Percentiles rank a stretch among this genome's conserved stretches.
Conservation (phyloP, 2,113 vertebrate species). For the Epinephelus fuscoguttatus region DNA sequence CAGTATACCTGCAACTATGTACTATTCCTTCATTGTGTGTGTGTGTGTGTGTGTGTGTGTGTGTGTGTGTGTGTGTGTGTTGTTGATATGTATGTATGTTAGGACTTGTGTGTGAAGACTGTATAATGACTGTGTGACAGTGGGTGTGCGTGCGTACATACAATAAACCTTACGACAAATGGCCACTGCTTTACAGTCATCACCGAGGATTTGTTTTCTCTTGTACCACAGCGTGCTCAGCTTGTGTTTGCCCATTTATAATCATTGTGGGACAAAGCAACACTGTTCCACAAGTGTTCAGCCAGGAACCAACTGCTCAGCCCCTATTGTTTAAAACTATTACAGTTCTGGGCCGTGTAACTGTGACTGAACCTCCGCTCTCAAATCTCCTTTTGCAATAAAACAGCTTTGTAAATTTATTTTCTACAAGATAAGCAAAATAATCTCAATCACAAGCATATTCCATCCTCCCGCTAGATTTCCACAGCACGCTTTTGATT, state of each 20-base stretch:
- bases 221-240: background rate
- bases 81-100: background rate
- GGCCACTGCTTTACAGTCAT: background rate
- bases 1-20: too few relatives aligned
- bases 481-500: conserved; percentile 75
- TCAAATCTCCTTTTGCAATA: conserved; percentile 40
- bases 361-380: conserved; percentile 34
- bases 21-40: too few relatives aligned
- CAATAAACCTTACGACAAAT: background rate
- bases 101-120: background rate
- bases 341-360: conserved; percentile 31
- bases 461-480: conserved; percentile 39
- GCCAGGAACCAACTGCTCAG: conserved; percentile 46
- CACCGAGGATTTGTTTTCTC: background rate
- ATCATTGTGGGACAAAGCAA: conserved; percentile 39
- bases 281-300: conserved; percentile 47
- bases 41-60: background rate
- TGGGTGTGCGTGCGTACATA: background rate
- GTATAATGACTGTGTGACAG: background rate
- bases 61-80: too few relatives aligned
- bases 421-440: conserved; percentile 64
- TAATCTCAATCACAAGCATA: conserved; percentile 67
- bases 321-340: conserved; percentile 42
- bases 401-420: conserved; percentile 51
- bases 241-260: conserved; percentile 18